phyloP scores from a whole-genome alignment of 1,140 invertebrate species.

The Halesus radiatus region DNA sequence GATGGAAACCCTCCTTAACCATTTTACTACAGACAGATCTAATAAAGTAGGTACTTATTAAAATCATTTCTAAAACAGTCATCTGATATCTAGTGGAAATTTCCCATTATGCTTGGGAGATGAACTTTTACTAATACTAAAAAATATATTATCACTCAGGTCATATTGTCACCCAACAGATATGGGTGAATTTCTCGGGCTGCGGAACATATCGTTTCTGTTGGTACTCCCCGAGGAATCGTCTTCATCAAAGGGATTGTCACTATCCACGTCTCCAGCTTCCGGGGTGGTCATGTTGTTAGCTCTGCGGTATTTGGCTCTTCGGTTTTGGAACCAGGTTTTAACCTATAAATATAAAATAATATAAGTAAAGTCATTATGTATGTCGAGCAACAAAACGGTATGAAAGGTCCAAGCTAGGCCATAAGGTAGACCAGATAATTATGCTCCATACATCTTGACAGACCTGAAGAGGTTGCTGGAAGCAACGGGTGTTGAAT shows the following conservation, averaged over 20 bases:
- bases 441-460: too few relatives aligned
- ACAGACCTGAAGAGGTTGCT: too few relatives aligned
- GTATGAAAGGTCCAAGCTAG: too few relatives aligned
- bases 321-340: slow-evolving; percentile 88
- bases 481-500: too few relatives aligned
- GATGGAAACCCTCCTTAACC: too few relatives aligned
- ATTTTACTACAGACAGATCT: too few relatives aligned
- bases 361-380: neutral
- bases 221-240: slow-evolving; percentile 16
- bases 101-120: neutral
- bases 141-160: neutral
- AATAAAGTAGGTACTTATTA: neutral
- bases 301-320: slow-evolving; percentile 82
- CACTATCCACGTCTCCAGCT: slow-evolving; percentile 45
- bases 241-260: slow-evolving; percentile 52
- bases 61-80: neutral
- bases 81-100: slow-evolving; percentile 14
- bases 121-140: neutral
- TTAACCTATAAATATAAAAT: slow-evolving; percentile 75
- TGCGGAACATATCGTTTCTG: slow-evolving; percentile 5
- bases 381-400: too few relatives aligned
- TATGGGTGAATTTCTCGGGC: slow-evolving; percentile 47
- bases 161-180: slow-evolving; percentile 47
- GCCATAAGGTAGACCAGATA: too few relatives aligned
- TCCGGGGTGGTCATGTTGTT: slow-evolving; percentile 59